Percentiles rank a stretch among this genome's conserved stretches.
Conservation (phyloP, 2,113 vertebrate species). For the Cottus gobio region DNA sequence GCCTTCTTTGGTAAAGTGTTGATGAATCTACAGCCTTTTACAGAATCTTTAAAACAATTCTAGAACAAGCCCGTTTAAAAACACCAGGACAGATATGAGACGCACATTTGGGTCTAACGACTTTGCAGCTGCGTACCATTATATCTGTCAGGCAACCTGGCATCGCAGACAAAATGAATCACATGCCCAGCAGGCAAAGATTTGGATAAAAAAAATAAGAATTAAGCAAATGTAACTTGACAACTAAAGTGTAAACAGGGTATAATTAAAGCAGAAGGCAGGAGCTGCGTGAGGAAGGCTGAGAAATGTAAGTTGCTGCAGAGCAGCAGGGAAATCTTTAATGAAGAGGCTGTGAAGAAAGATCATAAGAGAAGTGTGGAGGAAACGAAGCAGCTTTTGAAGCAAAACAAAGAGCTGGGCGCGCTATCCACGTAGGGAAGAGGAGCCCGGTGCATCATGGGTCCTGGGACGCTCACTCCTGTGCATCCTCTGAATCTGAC, state of each 20-base stretch:
- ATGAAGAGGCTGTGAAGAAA: not conserved
- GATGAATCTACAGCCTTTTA: not conserved
- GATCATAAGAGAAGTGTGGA: too few species aligned
- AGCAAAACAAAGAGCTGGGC: constrained; percentile 14
- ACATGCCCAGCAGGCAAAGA: constrained; percentile 24
- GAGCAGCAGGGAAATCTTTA: constrained; percentile 3
- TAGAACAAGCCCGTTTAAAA: constrained; percentile 31
- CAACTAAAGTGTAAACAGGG: constrained; percentile 3
- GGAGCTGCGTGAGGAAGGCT: not conserved
- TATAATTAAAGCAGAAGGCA: constrained; percentile 13
- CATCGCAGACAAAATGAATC: constrained; percentile 13
- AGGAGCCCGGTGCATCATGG: constrained; percentile 15
- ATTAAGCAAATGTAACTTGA: constrained; percentile 3
- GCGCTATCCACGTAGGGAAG: not conserved
- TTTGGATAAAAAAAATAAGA: constrained; percentile 5
- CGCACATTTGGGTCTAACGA: constrained; percentile 13
- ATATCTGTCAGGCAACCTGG: constrained; percentile 41
- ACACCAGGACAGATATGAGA: constrained; percentile 25
- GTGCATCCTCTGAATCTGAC: constrained; percentile 1
- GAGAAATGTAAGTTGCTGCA: not conserved
- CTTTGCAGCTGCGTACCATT: constrained; percentile 12
- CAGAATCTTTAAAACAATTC: constrained; percentile 2
- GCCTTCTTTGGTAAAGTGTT: not conserved
- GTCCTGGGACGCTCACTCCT: constrained; percentile 3
- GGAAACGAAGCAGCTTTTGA: not conserved